Evolutionary conservation across 2,113 vertebrate genomes (phyloP).

Genomic region (Oreochromis spilurus): DNA sequence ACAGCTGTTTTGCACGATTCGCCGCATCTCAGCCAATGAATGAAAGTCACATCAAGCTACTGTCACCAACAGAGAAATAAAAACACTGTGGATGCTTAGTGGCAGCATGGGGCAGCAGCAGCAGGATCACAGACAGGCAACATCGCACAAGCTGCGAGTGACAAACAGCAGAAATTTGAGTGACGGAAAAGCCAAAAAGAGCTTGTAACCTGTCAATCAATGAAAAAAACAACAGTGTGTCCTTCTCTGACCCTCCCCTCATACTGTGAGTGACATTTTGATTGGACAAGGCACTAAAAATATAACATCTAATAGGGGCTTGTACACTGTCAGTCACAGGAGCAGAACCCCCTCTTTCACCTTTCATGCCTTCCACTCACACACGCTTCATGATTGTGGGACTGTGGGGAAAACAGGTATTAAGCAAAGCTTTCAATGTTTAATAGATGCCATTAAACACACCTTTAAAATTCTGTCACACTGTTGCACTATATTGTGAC

Average conservation of each 20-base stretch:
- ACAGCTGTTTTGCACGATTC: slow-evolving; percentile 30
- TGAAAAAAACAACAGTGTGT: slow-evolving; percentile 5
- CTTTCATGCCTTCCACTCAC: background rate
- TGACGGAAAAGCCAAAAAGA: slow-evolving; percentile 53
- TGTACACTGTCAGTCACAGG: slow-evolving; percentile 56
- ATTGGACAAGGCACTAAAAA: slow-evolving; percentile 56
- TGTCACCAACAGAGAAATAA: slow-evolving; percentile 5
- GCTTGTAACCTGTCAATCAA: slow-evolving; percentile 65
- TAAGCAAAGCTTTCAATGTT: background rate
- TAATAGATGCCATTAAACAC: background rate
- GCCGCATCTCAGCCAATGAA: background rate
- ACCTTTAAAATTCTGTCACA: background rate
- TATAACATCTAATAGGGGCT: slow-evolving; percentile 50
- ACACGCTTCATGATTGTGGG: background rate
- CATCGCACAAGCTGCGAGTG: background rate
- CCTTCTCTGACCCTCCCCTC: slow-evolving; percentile 37
- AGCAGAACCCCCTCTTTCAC: background rate
- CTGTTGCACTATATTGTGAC: background rate
- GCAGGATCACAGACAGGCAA: background rate
- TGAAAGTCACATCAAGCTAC: slow-evolving; percentile 15
- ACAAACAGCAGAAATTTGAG: slow-evolving; percentile 21
- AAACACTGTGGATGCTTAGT: background rate
- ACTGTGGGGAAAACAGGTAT: background rate
- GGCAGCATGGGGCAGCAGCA: background rate
- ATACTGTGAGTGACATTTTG: slow-evolving; percentile 45